Evolutionary conservation across 2,113 vertebrate species (phyloP), one percentile per base, ranked within the genome.

Genomic region (Atherinomorus stipes): DNA sequence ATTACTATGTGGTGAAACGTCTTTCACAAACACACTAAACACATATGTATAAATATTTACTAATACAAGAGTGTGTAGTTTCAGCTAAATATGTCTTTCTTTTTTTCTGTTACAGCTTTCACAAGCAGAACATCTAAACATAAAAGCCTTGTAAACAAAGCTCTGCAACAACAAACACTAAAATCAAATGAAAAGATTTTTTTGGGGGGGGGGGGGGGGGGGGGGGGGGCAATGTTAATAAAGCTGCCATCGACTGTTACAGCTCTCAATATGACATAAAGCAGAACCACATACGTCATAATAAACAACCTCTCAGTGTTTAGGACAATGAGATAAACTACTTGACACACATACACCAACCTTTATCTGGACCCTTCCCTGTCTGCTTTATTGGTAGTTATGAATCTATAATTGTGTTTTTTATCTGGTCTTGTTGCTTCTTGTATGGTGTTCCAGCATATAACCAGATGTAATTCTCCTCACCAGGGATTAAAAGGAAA

Each of bases 221-320:
- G n/a, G n/a, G n/a, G n/a, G n/a, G n/a, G 31, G 67, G 62, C 7
- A 37, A 53, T 66, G 50, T 86, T 42, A 42, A 47, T 64, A 72
- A 74, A 81, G 40, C 83, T 86, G 78, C 76, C 86, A 84, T 10
- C 37, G 7, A 26, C n/a, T 22, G 56, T 83, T 84, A 75, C 19
- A 11, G 54, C 12, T 77, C 22, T 50, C 66, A 49, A 69, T 1
- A 28, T 84, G 79, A 89, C 78, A 78, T 13, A 78, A 65, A 66
- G 58, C 84, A 87, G 90, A 79, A 34, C 78, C 71, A 58, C 77
- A 74, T 57, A 75, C 57, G 26, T 72, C 78, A 71, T 78, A 80
- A 76, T 78, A 84, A 76, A 82, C 28, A 58, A 21, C 23, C 60
- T 71, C 25, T 64, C 56, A 11, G 37, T 42, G 37, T 56, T 65